A percentile compares a stretch with the other conserved stretches of the same genome.
phyloP scores from a whole-genome alignment of 2,113 vertebrate species.

The Microcebus griseorufus region DNA sequence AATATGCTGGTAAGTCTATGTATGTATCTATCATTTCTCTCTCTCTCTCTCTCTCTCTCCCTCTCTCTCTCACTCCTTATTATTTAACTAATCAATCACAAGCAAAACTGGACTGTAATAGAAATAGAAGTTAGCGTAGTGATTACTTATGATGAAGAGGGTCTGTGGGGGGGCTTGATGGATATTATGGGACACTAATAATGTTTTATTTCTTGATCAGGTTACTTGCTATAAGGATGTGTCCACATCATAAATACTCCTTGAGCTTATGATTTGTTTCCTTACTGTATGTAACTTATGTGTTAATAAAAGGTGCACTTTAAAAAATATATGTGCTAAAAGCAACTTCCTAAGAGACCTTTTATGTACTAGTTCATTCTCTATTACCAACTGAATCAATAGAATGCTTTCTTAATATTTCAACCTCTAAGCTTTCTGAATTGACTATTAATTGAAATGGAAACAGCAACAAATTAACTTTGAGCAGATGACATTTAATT shows the following conservation, averaged over 20 bases:
- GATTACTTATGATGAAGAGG: background rate
- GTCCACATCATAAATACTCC: background rate
- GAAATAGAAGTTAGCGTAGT: background rate
- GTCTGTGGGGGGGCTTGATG: background rate
- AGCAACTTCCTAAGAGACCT: background rate
- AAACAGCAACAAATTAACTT: slow-evolving; percentile 69
- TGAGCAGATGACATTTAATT: slow-evolving; percentile 70
- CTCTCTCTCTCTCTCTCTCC: no score
- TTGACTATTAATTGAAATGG: slow-evolving; percentile 73
- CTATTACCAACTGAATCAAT: slow-evolving; percentile 50
- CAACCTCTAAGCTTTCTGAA: slow-evolving; percentile 37
- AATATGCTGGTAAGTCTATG: background rate
- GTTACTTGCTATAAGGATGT: background rate
- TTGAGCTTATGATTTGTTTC: background rate
- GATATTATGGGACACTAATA: background rate
- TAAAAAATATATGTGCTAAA: background rate
- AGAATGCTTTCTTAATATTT: slow-evolving; percentile 66
- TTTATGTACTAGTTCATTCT: background rate
- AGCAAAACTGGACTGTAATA: background rate
- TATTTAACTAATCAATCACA: background rate
- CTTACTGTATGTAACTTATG: background rate
- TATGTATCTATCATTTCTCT: accelerated
- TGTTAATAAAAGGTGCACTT: background rate
- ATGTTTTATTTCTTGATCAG: background rate
- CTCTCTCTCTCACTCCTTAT: background rate